phyloP scores from a whole-genome alignment of 2,113 vertebrate species.

The Egretta garzetta region DNA sequence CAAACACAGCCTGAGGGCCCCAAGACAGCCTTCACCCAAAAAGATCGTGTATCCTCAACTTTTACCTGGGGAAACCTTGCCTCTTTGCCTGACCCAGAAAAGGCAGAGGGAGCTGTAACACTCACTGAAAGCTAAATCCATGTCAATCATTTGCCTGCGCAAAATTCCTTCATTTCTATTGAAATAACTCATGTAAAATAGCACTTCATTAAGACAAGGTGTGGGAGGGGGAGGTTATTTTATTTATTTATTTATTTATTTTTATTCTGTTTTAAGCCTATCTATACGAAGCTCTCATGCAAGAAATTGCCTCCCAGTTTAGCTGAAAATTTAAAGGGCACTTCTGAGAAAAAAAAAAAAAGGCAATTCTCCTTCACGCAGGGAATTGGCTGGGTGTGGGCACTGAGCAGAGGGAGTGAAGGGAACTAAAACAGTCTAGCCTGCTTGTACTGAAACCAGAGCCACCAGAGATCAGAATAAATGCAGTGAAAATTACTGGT shows the following conservation, averaged over 20 bases:
- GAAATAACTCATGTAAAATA: conserved; percentile 72
- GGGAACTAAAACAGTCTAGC: not conserved
- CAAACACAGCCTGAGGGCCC: not conserved
- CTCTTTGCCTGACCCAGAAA: not conserved
- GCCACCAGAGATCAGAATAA: not conserved
- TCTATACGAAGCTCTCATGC: conserved; percentile 76
- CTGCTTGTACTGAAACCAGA: not conserved
- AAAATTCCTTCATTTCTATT: conserved; percentile 60
- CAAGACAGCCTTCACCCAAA: not conserved
- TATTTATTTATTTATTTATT: conserved; percentile 14
- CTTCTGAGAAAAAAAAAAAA: not conserved
- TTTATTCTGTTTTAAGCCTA: conserved; percentile 70
- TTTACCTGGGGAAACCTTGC: not conserved
- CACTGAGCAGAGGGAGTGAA: not conserved
- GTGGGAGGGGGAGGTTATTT: conserved; percentile 3
- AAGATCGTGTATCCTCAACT: not conserved
- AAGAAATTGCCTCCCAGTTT: conserved; percentile 77
- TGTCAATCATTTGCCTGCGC: conserved; percentile 48
- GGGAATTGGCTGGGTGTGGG: not conserved
- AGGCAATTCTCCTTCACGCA: conserved; percentile 40
- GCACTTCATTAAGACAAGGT: conserved; percentile 63
- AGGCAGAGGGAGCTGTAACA: conserved; percentile 50
- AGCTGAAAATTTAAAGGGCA: conserved; percentile 73
- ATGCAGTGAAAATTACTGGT: not conserved
- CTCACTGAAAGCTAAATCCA: conserved; percentile 51